Percentiles rank a stretch among this genome's conserved stretches.
phyloP scores from a whole-genome alignment of 2,113 vertebrate genomes.

The Atrichornis clamosus region DNA sequence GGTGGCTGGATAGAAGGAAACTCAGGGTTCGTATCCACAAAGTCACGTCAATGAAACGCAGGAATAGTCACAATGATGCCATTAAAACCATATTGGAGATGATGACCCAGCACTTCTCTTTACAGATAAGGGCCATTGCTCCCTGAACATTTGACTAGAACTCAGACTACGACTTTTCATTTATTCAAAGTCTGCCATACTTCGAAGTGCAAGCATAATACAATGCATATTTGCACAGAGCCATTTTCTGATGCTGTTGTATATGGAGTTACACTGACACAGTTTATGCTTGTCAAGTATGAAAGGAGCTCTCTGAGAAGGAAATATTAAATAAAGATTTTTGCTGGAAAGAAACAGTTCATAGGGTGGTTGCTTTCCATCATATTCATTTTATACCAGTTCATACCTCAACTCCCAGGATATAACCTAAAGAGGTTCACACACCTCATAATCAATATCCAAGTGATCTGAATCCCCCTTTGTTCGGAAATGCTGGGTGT shows the following conservation, averaged over 20 bases:
- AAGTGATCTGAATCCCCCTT: conserved; percentile 87
- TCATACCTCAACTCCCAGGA: not conserved
- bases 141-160: not conserved
- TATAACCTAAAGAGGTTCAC: conserved; percentile 12
- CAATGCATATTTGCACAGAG: not conserved
- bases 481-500: conserved; percentile 89
- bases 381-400: not conserved
- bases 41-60: not conserved
- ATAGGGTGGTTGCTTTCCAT: not conserved
- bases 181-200: not conserved
- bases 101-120: not conserved
- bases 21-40: not conserved
- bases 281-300: not conserved
- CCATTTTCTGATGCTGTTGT: not conserved
- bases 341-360: not conserved
- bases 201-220: not conserved
- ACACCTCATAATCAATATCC: conserved; percentile 97
- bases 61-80: not conserved
- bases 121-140: not conserved
- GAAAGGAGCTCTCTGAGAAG: not conserved
- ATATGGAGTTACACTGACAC: not conserved
- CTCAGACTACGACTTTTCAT: not conserved
- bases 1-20: not conserved
- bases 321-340: not conserved
- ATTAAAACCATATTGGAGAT: not conserved